Evolutionary conservation across 2,797 vertebrate species (phyloP).

Genomic region (Huso huso): DNA sequence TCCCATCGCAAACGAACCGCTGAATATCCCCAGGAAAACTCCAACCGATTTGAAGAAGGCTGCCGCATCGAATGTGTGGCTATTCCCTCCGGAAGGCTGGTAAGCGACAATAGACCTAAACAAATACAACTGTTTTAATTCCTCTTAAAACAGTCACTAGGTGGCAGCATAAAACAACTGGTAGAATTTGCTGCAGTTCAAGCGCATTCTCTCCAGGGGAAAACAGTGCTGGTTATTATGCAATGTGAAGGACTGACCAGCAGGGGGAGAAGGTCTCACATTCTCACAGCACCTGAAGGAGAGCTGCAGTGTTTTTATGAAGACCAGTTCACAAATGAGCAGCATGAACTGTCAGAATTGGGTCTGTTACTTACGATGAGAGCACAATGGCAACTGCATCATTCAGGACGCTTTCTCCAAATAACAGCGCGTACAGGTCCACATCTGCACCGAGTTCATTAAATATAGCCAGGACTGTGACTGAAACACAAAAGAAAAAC

Average conservation of each 20-base stretch:
- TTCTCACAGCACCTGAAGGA: constrained; percentile 9
- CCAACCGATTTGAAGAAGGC: constrained; percentile 96
- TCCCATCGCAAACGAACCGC: constrained; percentile 94
- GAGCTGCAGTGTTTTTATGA: background rate
- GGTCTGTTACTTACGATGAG: constrained; percentile 74
- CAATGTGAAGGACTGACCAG: no score
- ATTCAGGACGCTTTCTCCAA: constrained; percentile 94
- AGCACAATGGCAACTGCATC: constrained; percentile 93
- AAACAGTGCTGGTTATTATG: no score
- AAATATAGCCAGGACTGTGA: constrained; percentile 95
- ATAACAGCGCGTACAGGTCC: constrained; percentile 93
- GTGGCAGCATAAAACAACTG: background rate
- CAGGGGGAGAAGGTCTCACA: background rate
- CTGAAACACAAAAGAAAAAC: constrained; percentile 44
- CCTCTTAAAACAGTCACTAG: background rate
- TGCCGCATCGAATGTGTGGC: constrained; percentile 86
- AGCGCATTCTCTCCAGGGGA: background rate
- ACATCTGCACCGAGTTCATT: constrained; percentile 92
- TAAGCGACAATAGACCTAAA: constrained; percentile 89
- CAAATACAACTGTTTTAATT: background rate
- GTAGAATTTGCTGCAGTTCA: constrained; percentile 8
- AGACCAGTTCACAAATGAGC: no score
- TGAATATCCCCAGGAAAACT: constrained; percentile 93
- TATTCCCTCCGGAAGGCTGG: constrained; percentile 84
- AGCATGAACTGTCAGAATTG: no score